phyloP scores from a whole-genome alignment of 1,140 invertebrate genomes.

The Bombus turneri region DNA sequence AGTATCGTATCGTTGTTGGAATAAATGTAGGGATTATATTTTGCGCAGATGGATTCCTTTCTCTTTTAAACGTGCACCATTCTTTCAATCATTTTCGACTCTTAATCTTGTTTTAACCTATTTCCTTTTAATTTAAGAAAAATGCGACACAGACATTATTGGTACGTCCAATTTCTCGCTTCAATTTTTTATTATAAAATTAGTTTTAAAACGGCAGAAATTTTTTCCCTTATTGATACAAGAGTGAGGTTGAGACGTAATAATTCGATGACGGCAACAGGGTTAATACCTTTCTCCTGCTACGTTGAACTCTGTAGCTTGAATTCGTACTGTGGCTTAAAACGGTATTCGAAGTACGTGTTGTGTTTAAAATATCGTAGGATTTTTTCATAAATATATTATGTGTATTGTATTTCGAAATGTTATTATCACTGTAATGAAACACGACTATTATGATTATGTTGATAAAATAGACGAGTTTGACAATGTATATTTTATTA shows the following conservation, averaged over 20 bases:
- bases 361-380: not conserved
- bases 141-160: not conserved
- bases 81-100: not conserved
- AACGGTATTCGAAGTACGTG: not conserved
- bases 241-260: too few relatives aligned
- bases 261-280: not conserved
- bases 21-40: constrained; percentile 3
- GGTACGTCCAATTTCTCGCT: not conserved
- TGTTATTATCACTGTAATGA: not conserved
- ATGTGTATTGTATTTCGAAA: not conserved
- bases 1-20: not conserved
- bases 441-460: not conserved
- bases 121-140: not conserved
- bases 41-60: not conserved
- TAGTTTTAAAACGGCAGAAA: not conserved
- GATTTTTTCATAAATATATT: not conserved
- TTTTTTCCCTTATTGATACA: not conserved
- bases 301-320: not conserved
- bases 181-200: not conserved
- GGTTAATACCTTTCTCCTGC: not conserved
- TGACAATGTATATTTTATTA: not conserved
- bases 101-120: not conserved
- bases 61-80: not conserved
- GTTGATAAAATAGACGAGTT: too few relatives aligned
- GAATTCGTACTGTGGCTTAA: not conserved